Evolutionary conservation across 2,888 invertebrate species (phyloP).

Genomic region (Stenichneumon culpator): DNA sequence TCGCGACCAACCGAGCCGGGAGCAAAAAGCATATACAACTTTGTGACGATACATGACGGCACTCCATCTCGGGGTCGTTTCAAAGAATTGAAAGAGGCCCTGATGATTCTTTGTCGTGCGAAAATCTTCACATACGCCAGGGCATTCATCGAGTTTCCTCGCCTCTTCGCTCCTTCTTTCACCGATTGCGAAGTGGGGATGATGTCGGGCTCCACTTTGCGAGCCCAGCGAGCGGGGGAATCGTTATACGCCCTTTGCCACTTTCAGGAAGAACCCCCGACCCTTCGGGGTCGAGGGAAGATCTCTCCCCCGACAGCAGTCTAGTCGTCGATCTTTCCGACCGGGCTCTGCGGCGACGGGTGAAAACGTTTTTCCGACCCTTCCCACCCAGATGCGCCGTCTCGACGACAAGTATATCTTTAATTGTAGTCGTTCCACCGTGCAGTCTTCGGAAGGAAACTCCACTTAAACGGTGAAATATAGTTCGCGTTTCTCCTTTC

Average conservation of each 20-base stretch:
- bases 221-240: slow-evolving; percentile 37
- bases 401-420: slow-evolving; percentile 62
- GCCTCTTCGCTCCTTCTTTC: background rate
- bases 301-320: slow-evolving; percentile 55
- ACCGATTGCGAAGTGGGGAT: slow-evolving; percentile 6
- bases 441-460: slow-evolving; percentile 21
- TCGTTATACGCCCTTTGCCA: slow-evolving; percentile 59
- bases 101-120: slow-evolving; percentile 10
- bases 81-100: background rate
- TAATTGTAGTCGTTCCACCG: slow-evolving; percentile 61
- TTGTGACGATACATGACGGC: background rate
- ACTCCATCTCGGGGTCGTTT: background rate
- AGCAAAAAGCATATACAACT: background rate
- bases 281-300: slow-evolving; percentile 52
- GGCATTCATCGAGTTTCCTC: slow-evolving; percentile 37
- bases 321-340: slow-evolving; percentile 44
- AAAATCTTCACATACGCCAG: slow-evolving; percentile 25
- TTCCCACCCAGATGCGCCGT: slow-evolving; percentile 36
- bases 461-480: slow-evolving; percentile 44
- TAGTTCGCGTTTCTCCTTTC: slow-evolving; percentile 26
- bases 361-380: slow-evolving; percentile 57
- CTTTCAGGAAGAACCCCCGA: slow-evolving; percentile 46
- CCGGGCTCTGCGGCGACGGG: slow-evolving; percentile 34
- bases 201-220: slow-evolving; percentile 40
- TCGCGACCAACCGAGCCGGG: background rate